Base-by-base conservation (phyloP, 2,888 invertebrate genomes). In the Plagodis pulveraria region DNA sequence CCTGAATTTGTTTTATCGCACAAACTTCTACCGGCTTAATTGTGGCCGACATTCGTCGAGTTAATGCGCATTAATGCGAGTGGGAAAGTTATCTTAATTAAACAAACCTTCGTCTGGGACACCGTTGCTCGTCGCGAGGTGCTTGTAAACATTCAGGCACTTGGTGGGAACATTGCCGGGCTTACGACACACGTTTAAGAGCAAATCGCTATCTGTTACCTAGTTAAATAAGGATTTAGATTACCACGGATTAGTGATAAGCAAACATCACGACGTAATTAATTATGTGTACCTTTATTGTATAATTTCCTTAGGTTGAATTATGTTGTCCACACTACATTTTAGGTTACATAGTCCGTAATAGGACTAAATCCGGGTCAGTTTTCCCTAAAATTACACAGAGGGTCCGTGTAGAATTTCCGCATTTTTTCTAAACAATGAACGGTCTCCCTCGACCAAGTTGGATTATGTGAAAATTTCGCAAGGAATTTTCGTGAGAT, bases 81-180 rank as follows among this genome's bases (percentile, higher is more conserved):
- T 73, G 73, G 74, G 73, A 74, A 79, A 84, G 82, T 83, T 83
- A 76, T 83, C 79, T 83, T 81, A 83, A 84, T 84, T 84, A 84
- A 81, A 81, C 81, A 76, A 78, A 78, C 74, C 77, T 69, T 64
- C 60, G 62, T 50, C 53, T 66, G 67, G 68, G 63, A 65, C 64
- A 62, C 66, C 67, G 67, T 64, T 70, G 66, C 69, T 66, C 66
- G 65, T 61, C 51, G 62, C 51, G 33, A 50, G 52, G 51, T 65
- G 62, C 69, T 74, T 72, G 71, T 72, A 74, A 77, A 74, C 70
- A 74, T 44, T 54, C 49, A 56, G 62, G 46, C 63, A 65, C 63
- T 70, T 69, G 63, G 57, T 32, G 52, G 61, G 45, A 35, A 45
- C 61, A 68, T 65, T 36, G 22, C 44, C 52, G 47, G 52, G 56